Evolutionary conservation across 2,113 vertebrate species (phyloP).

Genomic region (Empidonax alnorum): DNA sequence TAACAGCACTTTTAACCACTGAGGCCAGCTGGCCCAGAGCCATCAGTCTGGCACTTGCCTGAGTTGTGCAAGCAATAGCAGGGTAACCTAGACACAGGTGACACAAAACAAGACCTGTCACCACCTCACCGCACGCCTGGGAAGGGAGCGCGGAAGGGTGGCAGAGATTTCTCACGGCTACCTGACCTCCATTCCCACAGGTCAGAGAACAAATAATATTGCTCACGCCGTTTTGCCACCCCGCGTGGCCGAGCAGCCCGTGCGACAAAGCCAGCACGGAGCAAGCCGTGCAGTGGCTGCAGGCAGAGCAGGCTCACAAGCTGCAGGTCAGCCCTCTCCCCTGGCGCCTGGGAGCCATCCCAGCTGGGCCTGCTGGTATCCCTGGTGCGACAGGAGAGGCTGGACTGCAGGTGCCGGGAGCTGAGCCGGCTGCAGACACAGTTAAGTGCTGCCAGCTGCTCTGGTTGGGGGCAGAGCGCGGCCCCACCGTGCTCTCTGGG

Average conservation of each 20-base stretch:
- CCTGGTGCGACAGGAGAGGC: background rate
- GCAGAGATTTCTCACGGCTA: background rate
- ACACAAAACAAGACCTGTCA: slow-evolving; percentile 1
- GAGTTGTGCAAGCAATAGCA: background rate
- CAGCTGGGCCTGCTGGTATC: background rate
- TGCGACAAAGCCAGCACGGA: background rate
- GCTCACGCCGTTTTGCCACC: background rate
- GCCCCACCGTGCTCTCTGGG: background rate
- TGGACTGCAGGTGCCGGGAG: background rate
- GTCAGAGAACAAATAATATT: background rate
- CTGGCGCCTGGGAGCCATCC: background rate
- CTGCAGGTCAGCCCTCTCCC: background rate
- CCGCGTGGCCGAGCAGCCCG: fast-evolving
- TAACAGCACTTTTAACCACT: slow-evolving; percentile 21
- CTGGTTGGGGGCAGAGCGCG: fast-evolving
- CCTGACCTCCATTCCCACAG: background rate
- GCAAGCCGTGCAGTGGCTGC: background rate
- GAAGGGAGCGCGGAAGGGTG: background rate
- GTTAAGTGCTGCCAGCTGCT: background rate
- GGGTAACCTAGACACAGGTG: slow-evolving; percentile 2
- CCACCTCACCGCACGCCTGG: background rate
- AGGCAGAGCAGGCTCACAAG: background rate
- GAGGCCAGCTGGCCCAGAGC: slow-evolving; percentile 18
- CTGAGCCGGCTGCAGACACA: background rate
- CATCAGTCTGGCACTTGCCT: background rate